Percentiles rank a stretch among this genome's conserved stretches.
Evolutionary conservation across 2,888 invertebrate genomes (phyloP).

Genomic region (Cabera pusaria): DNA sequence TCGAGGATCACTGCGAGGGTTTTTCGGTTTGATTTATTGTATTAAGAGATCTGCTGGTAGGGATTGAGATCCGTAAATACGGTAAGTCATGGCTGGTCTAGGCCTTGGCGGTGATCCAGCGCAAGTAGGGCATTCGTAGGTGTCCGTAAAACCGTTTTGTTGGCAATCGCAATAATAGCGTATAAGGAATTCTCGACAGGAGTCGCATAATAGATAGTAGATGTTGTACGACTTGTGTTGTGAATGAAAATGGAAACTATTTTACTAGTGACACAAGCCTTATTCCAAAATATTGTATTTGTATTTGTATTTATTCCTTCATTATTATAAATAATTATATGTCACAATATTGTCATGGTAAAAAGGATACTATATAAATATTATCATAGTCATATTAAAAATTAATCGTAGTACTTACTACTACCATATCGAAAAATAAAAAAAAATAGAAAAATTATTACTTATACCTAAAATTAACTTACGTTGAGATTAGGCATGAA

Average conservation of each 20-base stretch:
- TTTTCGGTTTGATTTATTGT: slow-evolving; percentile 22
- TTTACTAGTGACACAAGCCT: too few relatives aligned
- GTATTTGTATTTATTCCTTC: too few relatives aligned
- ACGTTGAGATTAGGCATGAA: too few relatives aligned
- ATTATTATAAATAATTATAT: too few relatives aligned
- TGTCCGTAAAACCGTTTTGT: slow-evolving; percentile 69
- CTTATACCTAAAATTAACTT: too few relatives aligned
- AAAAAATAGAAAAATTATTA: too few relatives aligned
- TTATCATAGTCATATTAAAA: too few relatives aligned
- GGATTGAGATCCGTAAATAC: slow-evolving; percentile 46
- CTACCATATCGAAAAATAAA: too few relatives aligned
- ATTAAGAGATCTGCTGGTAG: slow-evolving; percentile 40
- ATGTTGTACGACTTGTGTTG: slow-evolving; percentile 2
- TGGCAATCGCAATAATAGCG: slow-evolving; percentile 71
- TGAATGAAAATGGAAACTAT: slow-evolving; percentile 1
- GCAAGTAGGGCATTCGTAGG: slow-evolving; percentile 65
- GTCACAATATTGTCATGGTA: too few relatives aligned
- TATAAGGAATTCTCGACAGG: slow-evolving; percentile 54
- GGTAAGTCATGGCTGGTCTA: slow-evolving; percentile 54
- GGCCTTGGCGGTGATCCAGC: slow-evolving; percentile 70
- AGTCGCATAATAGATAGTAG: slow-evolving; percentile 20
- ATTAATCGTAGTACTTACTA: too few relatives aligned
- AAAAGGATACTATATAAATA: too few relatives aligned
- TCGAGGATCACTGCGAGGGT: slow-evolving; percentile 1
- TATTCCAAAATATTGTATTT: too few relatives aligned